Percentiles rank a stretch among this genome's conserved stretches.
Conservation (phyloP, 2,113 vertebrate genomes). For the Microcebus lehilahytsara region DNA sequence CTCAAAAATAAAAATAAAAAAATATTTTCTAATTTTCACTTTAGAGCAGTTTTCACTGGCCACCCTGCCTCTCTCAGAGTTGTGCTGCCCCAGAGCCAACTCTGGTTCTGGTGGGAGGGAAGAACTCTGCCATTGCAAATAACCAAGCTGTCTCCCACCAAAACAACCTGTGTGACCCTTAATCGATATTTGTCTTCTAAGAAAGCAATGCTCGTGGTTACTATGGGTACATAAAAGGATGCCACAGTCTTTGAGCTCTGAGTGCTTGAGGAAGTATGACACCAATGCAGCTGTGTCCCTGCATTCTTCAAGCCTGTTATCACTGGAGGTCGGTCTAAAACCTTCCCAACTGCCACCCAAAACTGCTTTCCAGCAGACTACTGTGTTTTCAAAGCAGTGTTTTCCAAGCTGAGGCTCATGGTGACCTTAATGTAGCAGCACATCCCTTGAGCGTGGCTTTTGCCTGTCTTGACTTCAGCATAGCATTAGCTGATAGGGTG, state of each 20-base stretch:
- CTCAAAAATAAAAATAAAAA: too few relatives aligned
- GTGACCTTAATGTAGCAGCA: too few relatives aligned
- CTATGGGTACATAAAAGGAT: background rate
- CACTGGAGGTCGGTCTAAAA: background rate
- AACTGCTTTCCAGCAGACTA: background rate
- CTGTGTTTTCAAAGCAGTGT: background rate
- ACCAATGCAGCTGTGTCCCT: background rate
- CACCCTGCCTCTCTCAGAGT: background rate
- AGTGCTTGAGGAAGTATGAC: background rate
- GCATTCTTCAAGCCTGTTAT: background rate
- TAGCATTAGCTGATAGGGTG: background rate
- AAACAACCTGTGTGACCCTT: background rate
- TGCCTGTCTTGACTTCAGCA: background rate
- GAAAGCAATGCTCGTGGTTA: background rate
- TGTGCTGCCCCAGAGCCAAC: background rate
- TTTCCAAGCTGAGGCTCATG: background rate
- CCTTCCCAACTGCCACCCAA: background rate
- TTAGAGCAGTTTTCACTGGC: background rate
- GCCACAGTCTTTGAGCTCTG: background rate
- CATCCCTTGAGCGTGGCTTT: background rate
- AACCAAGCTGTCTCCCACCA: background rate
- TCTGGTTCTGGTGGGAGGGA: background rate
- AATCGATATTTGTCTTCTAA: background rate
- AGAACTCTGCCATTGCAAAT: background rate
- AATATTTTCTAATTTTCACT: background rate